Evolutionary conservation across 2,113 vertebrate species (phyloP), one percentile per base, ranked within the genome.

Genomic region (Clarias macrocephalus): DNA sequence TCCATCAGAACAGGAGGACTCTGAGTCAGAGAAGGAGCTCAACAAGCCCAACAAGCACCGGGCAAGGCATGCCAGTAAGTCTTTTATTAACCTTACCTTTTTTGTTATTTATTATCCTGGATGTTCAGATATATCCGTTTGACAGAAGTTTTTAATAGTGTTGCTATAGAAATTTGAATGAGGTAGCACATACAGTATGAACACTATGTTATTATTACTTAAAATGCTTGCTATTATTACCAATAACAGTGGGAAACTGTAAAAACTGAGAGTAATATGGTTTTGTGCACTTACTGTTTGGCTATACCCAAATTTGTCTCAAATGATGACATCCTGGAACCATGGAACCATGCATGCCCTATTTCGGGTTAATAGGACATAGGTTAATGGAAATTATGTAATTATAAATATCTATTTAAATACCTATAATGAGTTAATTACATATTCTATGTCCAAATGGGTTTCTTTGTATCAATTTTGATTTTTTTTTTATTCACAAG

Each of bases 1-100:
- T 94, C 94, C 96, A 92, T 94, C 97, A 95, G 94, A 95, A 73
- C 96, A 97, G 90, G 95, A 94, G 88, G 92, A 95, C 92, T 96
- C 95, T 73, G 95, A 94, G 90, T 94, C 91, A 0, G 97, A 96
- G 90, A 95, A 90, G 89, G 97, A 97, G 90, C 96, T 92, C 89
- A 94, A 92, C 90, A 96, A 95, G 95, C 97, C 97, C 89, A 96
- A 95, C 95, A 99, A 97, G 94, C 98, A 99, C 95, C 95, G 96
- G 85, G 96, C 98, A 0, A 96, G 92, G 87, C 97, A 99, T 92
- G 95, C 98, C 91, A 96, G 98, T 99, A 95, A 99, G 98, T 99
- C 94, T 88, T 83, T 66, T 87, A 86, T 86, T 25, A 54, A 81
- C 54, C n/a, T 85, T 60, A 37, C 37, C 0, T 42, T 37, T 60